Conservation (phyloP, 1,140 invertebrate genomes). For the Zaprionus tsacasi region DNA sequence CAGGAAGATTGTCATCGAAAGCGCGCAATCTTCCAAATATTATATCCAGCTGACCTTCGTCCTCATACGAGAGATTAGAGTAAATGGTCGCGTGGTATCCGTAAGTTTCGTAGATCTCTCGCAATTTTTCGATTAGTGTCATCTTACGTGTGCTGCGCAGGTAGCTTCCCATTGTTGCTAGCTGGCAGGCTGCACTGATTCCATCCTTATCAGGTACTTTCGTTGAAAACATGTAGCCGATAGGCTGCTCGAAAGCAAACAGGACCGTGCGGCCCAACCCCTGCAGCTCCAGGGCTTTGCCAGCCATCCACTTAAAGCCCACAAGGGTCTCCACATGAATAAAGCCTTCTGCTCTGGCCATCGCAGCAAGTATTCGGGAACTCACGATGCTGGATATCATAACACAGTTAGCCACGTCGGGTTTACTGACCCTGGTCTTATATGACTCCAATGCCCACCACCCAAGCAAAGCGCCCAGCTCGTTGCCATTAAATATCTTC, state of each 20-base stretch:
- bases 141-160: conserved; percentile 87
- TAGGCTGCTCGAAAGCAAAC: conserved; percentile 97
- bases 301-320: conserved; percentile 99
- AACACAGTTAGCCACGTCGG: conserved; percentile 87
- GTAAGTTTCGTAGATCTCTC: conserved; percentile 93
- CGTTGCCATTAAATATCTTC: conserved; percentile 98
- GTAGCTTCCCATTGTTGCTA: conserved; percentile 92
- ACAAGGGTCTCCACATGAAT: conserved; percentile 97
- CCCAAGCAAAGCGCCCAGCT: conserved; percentile 96
- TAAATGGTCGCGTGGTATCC: conserved; percentile 94
- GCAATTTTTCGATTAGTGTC: conserved; percentile 90
- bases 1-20: conserved; percentile 85
- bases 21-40: conserved; percentile 94
- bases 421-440: conserved; percentile 85
- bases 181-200: conserved; percentile 92
- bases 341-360: conserved; percentile 94
- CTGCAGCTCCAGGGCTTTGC: conserved; percentile 90
- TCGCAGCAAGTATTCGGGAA: conserved; percentile 95
- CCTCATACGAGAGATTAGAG: conserved; percentile 91
- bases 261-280: conserved; percentile 90
- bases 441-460: conserved; percentile 95
- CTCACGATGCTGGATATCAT: conserved; percentile 97
- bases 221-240: conserved; percentile 97
- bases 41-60: conserved; percentile 88
- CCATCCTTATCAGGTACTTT: conserved; percentile 98